phyloP scores from a whole-genome alignment of 2,797 vertebrate species.

The Helarctos malayanus region DNA sequence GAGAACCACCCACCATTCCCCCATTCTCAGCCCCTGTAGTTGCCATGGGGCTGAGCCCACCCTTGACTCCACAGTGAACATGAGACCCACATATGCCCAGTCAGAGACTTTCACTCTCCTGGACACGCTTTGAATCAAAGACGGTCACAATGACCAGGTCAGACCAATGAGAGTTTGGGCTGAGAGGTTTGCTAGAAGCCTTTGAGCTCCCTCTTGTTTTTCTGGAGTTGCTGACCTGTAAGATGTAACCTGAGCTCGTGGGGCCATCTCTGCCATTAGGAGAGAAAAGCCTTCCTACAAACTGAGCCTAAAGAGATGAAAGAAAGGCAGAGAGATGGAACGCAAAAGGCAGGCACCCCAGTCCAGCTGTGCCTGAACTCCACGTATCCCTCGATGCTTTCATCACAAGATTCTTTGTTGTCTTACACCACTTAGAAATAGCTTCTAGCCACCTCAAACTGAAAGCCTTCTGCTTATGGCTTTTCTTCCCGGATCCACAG shows the following conservation, averaged over 20 bases:
- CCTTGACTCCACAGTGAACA: not conserved
- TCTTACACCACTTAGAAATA: not conserved
- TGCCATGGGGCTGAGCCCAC: not conserved
- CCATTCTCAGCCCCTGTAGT: not conserved
- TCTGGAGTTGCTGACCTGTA: no score
- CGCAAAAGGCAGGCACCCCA: no score
- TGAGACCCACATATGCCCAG: not conserved
- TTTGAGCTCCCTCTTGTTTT: not conserved
- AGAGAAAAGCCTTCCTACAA: not conserved
- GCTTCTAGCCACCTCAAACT: not conserved
- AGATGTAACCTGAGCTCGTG: not conserved
- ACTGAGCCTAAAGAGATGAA: not conserved
- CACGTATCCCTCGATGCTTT: not conserved
- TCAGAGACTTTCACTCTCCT: not conserved
- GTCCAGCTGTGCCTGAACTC: not conserved
- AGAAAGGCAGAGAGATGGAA: not conserved
- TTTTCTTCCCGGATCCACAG: not conserved
- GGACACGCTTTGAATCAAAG: not conserved
- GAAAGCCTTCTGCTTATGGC: not conserved
- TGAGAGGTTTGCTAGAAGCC: not conserved
- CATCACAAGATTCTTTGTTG: not conserved
- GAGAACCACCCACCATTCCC: not conserved
- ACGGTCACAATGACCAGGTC: not conserved
- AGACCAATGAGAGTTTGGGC: not conserved
- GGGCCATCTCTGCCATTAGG: not conserved